phyloP scores from a whole-genome alignment of 2,113 vertebrate species.

The Garra rufa region DNA sequence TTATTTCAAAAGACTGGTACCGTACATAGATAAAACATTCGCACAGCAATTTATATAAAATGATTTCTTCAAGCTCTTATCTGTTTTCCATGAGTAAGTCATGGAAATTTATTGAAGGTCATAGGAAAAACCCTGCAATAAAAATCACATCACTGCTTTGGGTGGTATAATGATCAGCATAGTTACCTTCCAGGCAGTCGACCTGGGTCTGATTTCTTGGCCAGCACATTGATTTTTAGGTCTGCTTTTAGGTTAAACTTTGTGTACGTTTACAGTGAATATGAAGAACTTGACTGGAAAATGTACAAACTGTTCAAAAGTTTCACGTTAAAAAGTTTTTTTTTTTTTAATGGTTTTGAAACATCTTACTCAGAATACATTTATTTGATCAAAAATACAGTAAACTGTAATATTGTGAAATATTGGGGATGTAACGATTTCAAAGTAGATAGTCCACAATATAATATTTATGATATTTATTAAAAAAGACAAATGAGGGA shows the following conservation, averaged over 20 bases:
- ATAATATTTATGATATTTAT: no score
- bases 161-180: neutral
- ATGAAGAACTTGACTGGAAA: neutral
- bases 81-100: neutral
- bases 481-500: no score
- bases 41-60: neutral
- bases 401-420: neutral
- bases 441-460: no score
- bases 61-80: neutral
- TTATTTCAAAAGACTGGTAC: neutral
- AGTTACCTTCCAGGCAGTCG: neutral
- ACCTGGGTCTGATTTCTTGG: neutral
- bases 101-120: neutral
- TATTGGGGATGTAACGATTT: no score
- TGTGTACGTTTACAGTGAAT: neutral
- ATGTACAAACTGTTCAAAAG: neutral
- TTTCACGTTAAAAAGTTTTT: neutral
- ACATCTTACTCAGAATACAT: neutral
- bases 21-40: neutral
- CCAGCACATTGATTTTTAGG: neutral
- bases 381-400: neutral
- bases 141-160: neutral
- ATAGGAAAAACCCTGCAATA: neutral
- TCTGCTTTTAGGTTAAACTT: neutral
- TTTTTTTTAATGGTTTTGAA: neutral